Percentiles rank a stretch among this genome's conserved stretches.
phyloP scores from a whole-genome alignment of 53 echinoderm and acorn worm species.

The Apostichopus leukothele region DNA sequence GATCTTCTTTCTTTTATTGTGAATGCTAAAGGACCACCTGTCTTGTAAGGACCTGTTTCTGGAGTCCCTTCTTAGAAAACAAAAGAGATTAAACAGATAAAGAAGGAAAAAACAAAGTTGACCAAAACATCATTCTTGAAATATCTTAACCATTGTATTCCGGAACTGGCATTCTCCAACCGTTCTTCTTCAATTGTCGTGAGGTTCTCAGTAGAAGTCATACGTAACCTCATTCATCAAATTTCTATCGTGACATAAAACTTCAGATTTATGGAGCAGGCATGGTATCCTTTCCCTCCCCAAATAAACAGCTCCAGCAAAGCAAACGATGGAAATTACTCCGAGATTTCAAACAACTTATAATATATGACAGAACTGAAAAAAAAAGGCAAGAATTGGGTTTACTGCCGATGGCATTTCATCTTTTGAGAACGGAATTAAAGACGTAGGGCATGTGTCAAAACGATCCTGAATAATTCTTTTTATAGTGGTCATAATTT shows the following conservation, averaged over 20 bases:
- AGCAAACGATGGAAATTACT: conserved; percentile 41
- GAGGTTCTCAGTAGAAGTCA: background rate
- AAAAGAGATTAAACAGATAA: background rate
- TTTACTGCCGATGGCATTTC: conserved; percentile 30
- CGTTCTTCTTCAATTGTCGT: background rate
- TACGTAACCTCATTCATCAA: conserved; percentile 12
- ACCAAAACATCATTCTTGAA: background rate
- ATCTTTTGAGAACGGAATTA: background rate
- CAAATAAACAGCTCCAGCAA: conserved; percentile 43
- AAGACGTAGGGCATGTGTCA: conserved; percentile 40
- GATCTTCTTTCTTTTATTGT: too few species aligned
- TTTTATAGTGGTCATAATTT: conserved; percentile 46
- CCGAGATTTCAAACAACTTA: conserved; percentile 36
- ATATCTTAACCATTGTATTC: background rate
- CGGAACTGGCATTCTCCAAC: background rate
- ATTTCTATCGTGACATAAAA: conserved; percentile 34
- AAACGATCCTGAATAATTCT: conserved; percentile 46
- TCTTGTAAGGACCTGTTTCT: too few species aligned
- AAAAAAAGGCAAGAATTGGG: conserved; percentile 29
- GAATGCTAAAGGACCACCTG: too few species aligned
- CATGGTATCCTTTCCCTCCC: conserved; percentile 37
- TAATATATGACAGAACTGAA: conserved; percentile 36
- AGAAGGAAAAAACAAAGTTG: background rate
- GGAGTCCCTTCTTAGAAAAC: too few species aligned
- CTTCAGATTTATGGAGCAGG: conserved; percentile 36